Conservation (phyloP, 2,797 vertebrate species). For the Naso thynnoides region DNA sequence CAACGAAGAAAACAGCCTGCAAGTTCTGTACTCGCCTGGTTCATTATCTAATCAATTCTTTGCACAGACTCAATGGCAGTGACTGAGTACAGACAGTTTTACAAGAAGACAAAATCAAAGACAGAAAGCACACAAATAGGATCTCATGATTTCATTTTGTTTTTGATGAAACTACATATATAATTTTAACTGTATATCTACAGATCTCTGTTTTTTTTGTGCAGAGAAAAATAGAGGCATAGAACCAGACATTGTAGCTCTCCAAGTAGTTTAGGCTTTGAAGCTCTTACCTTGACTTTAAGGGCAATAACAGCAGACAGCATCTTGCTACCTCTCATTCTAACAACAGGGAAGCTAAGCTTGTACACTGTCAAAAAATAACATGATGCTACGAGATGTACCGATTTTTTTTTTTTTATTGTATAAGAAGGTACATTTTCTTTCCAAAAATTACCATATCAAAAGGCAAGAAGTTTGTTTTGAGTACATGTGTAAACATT, state of each 20-base stretch:
- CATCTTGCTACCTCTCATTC: not conserved
- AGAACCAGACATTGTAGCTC: not conserved
- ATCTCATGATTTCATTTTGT: not conserved
- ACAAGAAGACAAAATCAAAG: slow-evolving; percentile 7
- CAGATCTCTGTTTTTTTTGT: too few species aligned
- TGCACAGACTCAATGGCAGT: slow-evolving; percentile 22
- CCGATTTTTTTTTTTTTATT: too few species aligned
- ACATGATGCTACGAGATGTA: not conserved
- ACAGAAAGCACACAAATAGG: not conserved
- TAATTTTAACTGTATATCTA: too few species aligned
- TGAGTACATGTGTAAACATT: too few species aligned
- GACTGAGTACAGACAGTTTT: slow-evolving; percentile 7
- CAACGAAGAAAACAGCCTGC: slow-evolving; percentile 36
- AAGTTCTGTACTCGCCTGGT: slow-evolving; percentile 29
- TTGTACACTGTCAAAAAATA: not conserved
- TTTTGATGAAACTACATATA: not conserved
- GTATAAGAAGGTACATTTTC: not conserved
- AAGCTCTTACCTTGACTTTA: not conserved
- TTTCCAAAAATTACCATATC: not conserved
- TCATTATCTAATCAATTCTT: slow-evolving; percentile 52
- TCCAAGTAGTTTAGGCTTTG: not conserved
- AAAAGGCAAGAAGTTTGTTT: not conserved
- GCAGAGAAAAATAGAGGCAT: not conserved
- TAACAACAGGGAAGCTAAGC: slow-evolving; percentile 4
- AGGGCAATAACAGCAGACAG: not conserved